Conservation (phyloP, 1,140 invertebrate species). For the Achatina immaculata region DNA sequence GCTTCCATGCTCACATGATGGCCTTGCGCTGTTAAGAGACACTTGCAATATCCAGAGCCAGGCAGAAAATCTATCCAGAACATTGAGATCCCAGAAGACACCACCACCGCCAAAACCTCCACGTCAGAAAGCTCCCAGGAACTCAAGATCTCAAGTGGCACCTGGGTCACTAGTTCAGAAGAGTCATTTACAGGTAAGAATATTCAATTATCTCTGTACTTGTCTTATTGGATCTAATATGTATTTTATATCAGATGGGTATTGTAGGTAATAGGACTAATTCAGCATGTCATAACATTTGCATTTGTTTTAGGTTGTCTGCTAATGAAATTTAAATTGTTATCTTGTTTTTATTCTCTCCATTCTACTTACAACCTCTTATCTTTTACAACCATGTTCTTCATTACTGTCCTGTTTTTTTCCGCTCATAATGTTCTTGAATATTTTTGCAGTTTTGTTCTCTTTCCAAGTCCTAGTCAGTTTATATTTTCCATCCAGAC, state of each 20-base stretch:
- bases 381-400: not conserved
- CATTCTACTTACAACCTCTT: not conserved
- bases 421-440: not conserved
- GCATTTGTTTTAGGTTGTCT: no score
- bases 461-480: not conserved
- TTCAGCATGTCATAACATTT: no score
- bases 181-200: not conserved
- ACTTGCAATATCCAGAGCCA: slow-evolving; percentile 20
- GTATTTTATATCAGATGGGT: no score
- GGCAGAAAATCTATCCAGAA: not conserved
- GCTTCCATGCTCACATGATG: not conserved
- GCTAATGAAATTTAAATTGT: no score
- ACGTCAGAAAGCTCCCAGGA: slow-evolving; percentile 16
- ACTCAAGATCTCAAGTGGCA: not conserved
- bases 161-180: not conserved
- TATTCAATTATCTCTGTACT: no score
- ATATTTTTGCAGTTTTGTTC: not conserved
- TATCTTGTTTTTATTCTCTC: not conserved
- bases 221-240: no score
- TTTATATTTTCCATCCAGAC: not conserved
- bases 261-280: no score
- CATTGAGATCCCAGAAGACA: not conserved
- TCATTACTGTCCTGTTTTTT: not conserved
- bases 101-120: slow-evolving; percentile 30
- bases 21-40: slow-evolving; percentile 16